Evolutionary conservation across 53 echinoderm and acorn worm species (phyloP), one percentile per base, ranked within the genome.

Genomic region (Astropecten irregularis): DNA sequence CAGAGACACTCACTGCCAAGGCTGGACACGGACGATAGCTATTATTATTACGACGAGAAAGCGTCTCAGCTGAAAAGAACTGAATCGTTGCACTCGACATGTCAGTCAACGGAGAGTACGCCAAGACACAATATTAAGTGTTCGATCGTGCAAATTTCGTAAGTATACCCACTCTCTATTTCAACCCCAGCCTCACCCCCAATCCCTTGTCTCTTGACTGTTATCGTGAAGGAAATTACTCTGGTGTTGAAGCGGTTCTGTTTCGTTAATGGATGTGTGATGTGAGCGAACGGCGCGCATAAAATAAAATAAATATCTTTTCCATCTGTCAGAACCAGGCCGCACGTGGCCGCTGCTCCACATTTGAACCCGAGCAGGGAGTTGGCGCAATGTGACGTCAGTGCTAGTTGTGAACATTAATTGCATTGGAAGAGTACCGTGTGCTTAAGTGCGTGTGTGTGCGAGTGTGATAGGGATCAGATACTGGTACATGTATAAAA

Each of bases 41-140:
- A 89, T 95, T 95, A 83, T 95, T 95, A 95, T 95, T 95, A 95
- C 73, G 95, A 95, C 87, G 95, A 95, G 79, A 95, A 91, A 76
- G 77, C 89, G 54, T 90, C 88, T 87, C 85, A 83, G 73, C 87
- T 95, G 73, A 91, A 95, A 89, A 91, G 95, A 89, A 95, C 95
- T 88, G 95, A 95, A 86, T 95, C 95, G 64, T 79, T 91, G 89
- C 95, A 91, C 87, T 89, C 95, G 52, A 95, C 85, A 61, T 90
- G 91, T 63, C 89, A 90, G 87, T 91, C 95, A 72, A 79, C 91
- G 56, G 91, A 95, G 42, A 92, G 92, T 81, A 92, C 95, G 71
- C 95, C 95, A 83, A 95, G 89, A 71, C 95, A 95, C 90, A 92
- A 89, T 69, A 85, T 86, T 39, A 92, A 91, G 73, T 92, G 82